Percentiles rank a stretch among this genome's conserved stretches.
phyloP scores from a whole-genome alignment of 2,113 vertebrate genomes.

The Chaetodon auriga region DNA sequence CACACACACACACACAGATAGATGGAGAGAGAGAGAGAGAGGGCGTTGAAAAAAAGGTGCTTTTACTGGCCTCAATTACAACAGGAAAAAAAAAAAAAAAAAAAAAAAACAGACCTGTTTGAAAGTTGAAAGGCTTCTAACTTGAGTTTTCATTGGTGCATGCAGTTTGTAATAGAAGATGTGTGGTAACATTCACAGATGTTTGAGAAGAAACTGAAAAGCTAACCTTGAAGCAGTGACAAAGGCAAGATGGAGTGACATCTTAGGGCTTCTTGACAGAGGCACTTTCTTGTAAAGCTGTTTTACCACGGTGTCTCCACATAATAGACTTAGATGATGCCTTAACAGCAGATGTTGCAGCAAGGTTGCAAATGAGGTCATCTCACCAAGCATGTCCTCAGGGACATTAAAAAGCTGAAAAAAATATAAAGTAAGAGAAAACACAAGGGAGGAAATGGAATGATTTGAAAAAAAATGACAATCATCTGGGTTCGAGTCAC shows the following conservation, averaged over 20 bases:
- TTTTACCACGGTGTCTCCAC: neutral
- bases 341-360: conserved; percentile 29
- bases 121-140: neutral
- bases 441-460: conserved; percentile 6
- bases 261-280: neutral
- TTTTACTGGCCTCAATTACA: no score
- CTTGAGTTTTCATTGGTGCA: neutral
- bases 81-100: neutral
- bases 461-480: conserved; percentile 37
- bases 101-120: neutral
- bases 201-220: neutral
- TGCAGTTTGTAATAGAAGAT: neutral
- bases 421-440: conserved; percentile 33
- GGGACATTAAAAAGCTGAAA: conserved; percentile 20
- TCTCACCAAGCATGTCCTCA: conserved; percentile 17
- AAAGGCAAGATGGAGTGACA: neutral
- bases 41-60: no score
- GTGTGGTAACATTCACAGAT: neutral
- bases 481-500: conserved; percentile 37
- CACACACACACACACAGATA: no score
- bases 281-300: neutral
- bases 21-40: no score
- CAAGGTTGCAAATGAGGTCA: conserved; percentile 60
- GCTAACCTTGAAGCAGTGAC: conserved; percentile 32
- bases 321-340: conserved; percentile 27